Evolutionary conservation across 2,797 vertebrate genomes (phyloP), one percentile per base, ranked within the genome.

Genomic region (Acipenser transmontanus): DNA sequence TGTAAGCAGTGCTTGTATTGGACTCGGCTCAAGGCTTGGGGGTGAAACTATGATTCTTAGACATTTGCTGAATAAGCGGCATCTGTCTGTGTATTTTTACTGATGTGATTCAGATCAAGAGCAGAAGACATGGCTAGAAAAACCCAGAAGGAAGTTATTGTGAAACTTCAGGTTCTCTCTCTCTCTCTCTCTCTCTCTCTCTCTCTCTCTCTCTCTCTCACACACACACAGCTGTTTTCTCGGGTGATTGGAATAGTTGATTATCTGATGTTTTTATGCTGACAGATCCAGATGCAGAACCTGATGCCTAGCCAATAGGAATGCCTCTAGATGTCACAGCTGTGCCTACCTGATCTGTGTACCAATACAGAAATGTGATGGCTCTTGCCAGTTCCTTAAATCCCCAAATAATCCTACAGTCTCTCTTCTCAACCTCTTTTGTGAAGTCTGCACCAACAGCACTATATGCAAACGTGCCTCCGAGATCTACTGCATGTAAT

Each of bases 221-320:
- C 63, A 65, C 63, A 75, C 64, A 68, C 71, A 47, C 59, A 64
- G 66, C 71, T 70, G 69, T 70, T 63, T 70, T 62, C 64, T 59
- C 60, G 50, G 52, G 69, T 70, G 69, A 49, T 66, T 66, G 60
- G 60, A 63, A 51, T 65, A 70, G 48, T 69, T 62, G 61, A 34
- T 69, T 66, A 65, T 62, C 65, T 70, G 61, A 63, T 14, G 52
- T 66, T 66, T 66, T 14, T 63, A 9, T 70, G 65, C 69, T 70
- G 69, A 70, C 69, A 70, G 69, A 66, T 70, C 64, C 69, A 70
- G 69, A 70, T 70, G 64, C 54, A 63, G 61, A 59, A 50, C 60
- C 69, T 66, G 69, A 70, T 66, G 64, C 49, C 61, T 50, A 12
- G n/a, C 64, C 52, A 63, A 59, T 57, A 59, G 17, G 48, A 66